Conservation (phyloP, 2,888 invertebrate species). For the Diaperis boleti region DNA sequence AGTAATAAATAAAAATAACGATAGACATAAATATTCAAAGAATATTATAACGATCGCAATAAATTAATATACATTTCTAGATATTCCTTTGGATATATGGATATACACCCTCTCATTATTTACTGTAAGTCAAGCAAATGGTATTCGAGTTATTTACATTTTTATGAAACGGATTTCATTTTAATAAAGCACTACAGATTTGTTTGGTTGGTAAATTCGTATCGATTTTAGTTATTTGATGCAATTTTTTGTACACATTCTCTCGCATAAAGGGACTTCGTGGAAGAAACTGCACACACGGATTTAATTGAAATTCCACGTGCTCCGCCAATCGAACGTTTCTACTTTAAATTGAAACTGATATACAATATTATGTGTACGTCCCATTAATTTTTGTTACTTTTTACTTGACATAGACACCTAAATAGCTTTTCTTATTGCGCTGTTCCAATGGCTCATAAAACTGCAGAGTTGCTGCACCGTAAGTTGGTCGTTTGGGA, state of each 20-base stretch:
- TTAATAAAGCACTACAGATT: conserved; percentile 27
- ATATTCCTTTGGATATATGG: too few relatives aligned
- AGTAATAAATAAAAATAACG: too few relatives aligned
- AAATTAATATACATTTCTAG: too few relatives aligned
- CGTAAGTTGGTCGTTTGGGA: not conserved
- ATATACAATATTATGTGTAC: too few relatives aligned
- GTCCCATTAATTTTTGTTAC: not conserved
- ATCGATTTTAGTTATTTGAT: conserved; percentile 29
- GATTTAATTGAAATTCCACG: not conserved
- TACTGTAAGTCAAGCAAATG: conserved; percentile 5
- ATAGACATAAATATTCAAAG: too few relatives aligned
- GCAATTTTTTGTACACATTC: conserved; percentile 33
- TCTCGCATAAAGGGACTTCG: conserved; percentile 9
- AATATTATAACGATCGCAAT: too few relatives aligned
- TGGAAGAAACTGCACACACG: not conserved
- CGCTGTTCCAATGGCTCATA: not conserved
- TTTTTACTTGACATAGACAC: not conserved
- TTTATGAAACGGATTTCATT: conserved; percentile 22
- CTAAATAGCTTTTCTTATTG: not conserved
- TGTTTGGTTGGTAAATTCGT: conserved; percentile 32
- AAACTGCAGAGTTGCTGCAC: not conserved
- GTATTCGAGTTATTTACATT: conserved; percentile 28
- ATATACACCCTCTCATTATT: too few relatives aligned
- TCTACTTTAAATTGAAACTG: not conserved
- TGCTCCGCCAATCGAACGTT: too few relatives aligned